Conservation (phyloP, 92 coral and sea anemone species). For the Metridium senile region DNA sequence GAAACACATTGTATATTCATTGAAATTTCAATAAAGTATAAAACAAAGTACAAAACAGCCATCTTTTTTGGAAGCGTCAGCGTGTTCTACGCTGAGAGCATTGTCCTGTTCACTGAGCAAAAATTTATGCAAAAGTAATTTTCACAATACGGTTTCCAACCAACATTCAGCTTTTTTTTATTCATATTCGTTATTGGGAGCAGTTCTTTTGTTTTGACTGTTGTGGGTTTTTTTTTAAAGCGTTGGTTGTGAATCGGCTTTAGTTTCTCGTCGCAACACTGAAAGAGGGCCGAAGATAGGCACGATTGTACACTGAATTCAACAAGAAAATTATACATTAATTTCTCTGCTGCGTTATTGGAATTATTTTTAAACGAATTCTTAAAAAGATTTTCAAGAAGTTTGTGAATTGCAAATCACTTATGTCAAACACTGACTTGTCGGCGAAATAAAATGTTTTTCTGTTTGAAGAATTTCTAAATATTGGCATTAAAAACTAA, state of each 20-base stretch:
- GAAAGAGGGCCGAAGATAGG: too few relatives aligned
- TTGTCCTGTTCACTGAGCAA: neutral
- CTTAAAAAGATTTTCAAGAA: too few relatives aligned
- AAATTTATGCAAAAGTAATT: conserved; percentile 6
- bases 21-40: neutral
- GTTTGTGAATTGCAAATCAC: too few relatives aligned
- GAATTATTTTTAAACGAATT: too few relatives aligned
- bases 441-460: too few relatives aligned
- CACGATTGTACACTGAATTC: too few relatives aligned
- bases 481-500: too few relatives aligned
- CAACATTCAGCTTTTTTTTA: neutral
- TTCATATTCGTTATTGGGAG: neutral
- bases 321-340: too few relatives aligned
- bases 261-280: too few relatives aligned
- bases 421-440: too few relatives aligned
- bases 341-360: too few relatives aligned
- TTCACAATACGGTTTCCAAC: neutral
- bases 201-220: conserved; percentile 3
- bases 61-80: neutral
- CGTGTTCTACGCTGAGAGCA: neutral
- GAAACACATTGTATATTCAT: neutral
- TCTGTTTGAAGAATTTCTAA: too few relatives aligned
- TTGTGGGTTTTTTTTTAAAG: neutral
- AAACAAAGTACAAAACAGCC: neutral
- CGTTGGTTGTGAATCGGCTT: neutral